Evolutionary conservation across 2,113 vertebrate species (phyloP).

Genomic region (Malurus cyaneus): DNA sequence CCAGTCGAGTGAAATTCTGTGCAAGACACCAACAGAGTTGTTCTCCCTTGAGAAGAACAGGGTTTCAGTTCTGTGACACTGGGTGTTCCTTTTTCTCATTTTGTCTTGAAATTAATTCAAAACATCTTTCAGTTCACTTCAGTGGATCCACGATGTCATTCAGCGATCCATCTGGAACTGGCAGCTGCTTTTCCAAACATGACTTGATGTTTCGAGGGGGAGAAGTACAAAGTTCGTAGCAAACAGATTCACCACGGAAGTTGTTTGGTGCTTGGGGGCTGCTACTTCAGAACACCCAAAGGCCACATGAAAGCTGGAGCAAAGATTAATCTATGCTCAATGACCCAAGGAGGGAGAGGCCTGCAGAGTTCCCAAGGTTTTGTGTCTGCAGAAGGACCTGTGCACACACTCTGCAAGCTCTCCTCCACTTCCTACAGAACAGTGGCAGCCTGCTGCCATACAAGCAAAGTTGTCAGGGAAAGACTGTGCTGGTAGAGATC

Average conservation of each 20-base stretch:
- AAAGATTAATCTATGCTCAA: neutral
- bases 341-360: neutral
- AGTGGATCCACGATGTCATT: neutral
- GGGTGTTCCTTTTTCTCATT: neutral
- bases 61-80: neutral
- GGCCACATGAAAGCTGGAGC: neutral
- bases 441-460: neutral
- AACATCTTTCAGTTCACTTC: neutral
- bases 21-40: conserved; percentile 2
- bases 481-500: neutral
- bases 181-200: neutral
- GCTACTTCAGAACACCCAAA: neutral
- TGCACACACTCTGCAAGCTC: neutral
- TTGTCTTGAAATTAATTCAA: neutral
- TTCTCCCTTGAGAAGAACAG: neutral
- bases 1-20: neutral
- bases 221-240: neutral
- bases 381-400: neutral
- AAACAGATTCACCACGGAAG: neutral
- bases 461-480: neutral
- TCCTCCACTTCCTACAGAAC: neutral
- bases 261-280: neutral
- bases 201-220: neutral
- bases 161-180: neutral
- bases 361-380: neutral